Conservation (phyloP, 2,888 invertebrate genomes). For the Cephonodes hylas region DNA sequence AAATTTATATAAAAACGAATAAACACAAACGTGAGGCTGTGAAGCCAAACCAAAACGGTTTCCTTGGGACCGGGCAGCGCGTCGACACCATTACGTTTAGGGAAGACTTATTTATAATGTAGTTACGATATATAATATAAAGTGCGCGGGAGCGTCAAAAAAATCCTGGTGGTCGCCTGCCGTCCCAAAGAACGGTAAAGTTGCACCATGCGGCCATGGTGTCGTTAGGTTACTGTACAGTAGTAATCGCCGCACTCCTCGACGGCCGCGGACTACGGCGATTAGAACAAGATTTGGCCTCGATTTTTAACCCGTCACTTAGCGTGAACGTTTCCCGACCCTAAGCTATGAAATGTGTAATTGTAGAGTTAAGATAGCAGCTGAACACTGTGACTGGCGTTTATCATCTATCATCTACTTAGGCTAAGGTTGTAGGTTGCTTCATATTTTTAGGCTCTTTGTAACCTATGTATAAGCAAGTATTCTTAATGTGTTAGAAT, state of each 20-base stretch:
- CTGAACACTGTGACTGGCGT: constrained; percentile 7
- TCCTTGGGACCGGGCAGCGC: constrained; percentile 41
- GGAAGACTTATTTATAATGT: constrained; percentile 16
- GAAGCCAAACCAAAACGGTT: constrained; percentile 69
- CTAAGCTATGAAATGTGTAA: constrained; percentile 78
- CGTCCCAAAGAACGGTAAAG: constrained; percentile 55
- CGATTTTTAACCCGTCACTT: constrained; percentile 68
- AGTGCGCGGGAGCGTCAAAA: constrained; percentile 10
- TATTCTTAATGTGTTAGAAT: constrained; percentile 48
- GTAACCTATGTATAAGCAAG: constrained; percentile 54
- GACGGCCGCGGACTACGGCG: constrained; percentile 46
- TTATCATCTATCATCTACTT: constrained; percentile 30
- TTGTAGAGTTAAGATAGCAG: constrained; percentile 38
- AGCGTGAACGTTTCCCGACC: constrained; percentile 54
- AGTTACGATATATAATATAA: constrained; percentile 9
- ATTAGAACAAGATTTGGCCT: constrained; percentile 64
- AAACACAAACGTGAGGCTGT: constrained; percentile 63
- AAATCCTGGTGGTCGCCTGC: constrained; percentile 32
- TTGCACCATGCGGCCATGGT: constrained; percentile 80
- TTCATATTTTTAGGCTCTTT: constrained; percentile 44
- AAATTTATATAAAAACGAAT: constrained; percentile 54
- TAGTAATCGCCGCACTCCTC: constrained; percentile 57
- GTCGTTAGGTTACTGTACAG: constrained; percentile 60
- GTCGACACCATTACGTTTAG: constrained; percentile 21
- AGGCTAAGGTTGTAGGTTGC: constrained; percentile 50